Percentiles rank a stretch among this genome's conserved stretches.
Evolutionary conservation across 2,113 vertebrate species (phyloP).

Genomic region (Catharus minimus): DNA sequence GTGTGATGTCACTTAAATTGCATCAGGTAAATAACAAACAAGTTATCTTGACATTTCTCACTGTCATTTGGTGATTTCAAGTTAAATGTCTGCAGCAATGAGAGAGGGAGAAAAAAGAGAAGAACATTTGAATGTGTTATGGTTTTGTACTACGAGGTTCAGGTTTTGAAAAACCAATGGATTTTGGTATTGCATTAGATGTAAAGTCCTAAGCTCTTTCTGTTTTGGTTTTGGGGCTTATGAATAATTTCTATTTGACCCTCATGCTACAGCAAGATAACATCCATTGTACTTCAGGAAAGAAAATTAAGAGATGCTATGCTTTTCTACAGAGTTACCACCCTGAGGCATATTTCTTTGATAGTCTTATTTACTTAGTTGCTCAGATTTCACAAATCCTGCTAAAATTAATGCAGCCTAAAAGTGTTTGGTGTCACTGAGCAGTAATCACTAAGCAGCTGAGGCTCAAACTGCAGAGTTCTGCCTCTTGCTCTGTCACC

Average conservation of each 20-base stretch:
- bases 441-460: not conserved
- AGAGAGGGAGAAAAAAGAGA: not conserved
- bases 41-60: not conserved
- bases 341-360: not conserved
- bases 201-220: not conserved
- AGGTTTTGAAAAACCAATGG: not conserved
- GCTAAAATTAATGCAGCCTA: not conserved
- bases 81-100: not conserved
- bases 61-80: not conserved
- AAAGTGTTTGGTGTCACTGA: not conserved
- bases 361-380: not conserved
- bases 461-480: not conserved
- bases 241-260: not conserved
- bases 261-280: not conserved
- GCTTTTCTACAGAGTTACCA: not conserved
- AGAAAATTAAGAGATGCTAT: not conserved
- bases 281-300: not conserved
- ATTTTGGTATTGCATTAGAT: not conserved
- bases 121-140: not conserved
- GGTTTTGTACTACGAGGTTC: not conserved
- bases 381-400: not conserved
- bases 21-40: not conserved
- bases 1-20: constrained; percentile 2
- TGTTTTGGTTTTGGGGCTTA: not conserved
- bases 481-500: not conserved